phyloP scores from a whole-genome alignment of 2,888 invertebrate genomes.

The Rhimphoctona megacephalus region DNA sequence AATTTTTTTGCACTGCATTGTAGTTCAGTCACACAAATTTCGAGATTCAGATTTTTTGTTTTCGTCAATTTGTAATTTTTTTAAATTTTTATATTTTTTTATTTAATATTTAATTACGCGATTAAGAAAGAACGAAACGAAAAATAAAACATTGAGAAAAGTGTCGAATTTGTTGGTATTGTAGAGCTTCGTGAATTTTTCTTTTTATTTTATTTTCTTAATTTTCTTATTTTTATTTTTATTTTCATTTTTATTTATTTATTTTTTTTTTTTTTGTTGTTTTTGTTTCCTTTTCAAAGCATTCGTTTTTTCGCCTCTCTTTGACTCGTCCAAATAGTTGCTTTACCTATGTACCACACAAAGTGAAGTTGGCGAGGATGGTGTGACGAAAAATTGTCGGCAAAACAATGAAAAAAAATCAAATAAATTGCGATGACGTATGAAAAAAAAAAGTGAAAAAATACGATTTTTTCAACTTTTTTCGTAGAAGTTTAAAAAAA shows the following conservation, averaged over 20 bases:
- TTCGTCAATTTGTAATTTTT: not conserved
- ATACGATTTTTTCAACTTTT: not conserved
- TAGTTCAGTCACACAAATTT: too few relatives aligned
- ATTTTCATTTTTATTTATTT: not conserved
- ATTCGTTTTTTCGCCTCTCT: constrained; percentile 56
- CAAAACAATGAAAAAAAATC: not conserved
- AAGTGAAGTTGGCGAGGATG: constrained; percentile 55
- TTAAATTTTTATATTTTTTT: constrained; percentile 11
- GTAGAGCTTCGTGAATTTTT: constrained; percentile 45
- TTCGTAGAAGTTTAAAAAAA: constrained; percentile 11
- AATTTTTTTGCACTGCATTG: too few relatives aligned
- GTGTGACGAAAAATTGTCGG: constrained; percentile 14
- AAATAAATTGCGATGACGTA: constrained; percentile 7
- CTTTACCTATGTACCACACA: constrained; percentile 53
- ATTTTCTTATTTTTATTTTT: not conserved
- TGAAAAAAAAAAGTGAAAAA: constrained; percentile 15
- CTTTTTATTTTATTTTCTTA: not conserved
- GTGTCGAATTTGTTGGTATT: constrained; percentile 28
- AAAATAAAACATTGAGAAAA: constrained; percentile 6
- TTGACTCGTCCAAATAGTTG: constrained; percentile 56
- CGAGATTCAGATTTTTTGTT: too few relatives aligned
- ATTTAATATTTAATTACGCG: not conserved
- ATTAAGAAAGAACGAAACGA: constrained; percentile 28
- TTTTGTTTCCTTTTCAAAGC: not conserved
- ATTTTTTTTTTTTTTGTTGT: not conserved